A percentile compares a stretch with the other conserved stretches of the same genome.
Evolutionary conservation across 2,888 invertebrate species (phyloP).

Genomic region (Synergus itoensis): DNA sequence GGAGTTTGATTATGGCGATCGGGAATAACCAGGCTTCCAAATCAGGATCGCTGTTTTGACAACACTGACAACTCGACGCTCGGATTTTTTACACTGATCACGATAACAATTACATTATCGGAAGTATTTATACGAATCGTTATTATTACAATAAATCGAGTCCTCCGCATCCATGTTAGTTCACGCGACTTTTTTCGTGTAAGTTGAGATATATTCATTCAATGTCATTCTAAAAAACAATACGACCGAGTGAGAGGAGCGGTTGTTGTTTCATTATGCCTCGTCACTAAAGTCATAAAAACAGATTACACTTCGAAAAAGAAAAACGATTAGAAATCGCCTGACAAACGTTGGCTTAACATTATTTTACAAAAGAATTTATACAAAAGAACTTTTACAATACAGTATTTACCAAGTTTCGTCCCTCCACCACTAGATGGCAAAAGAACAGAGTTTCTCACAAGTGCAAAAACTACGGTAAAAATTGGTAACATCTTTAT

Average conservation of each 20-base stretch:
- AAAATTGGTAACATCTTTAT: not conserved
- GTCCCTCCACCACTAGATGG: not conserved
- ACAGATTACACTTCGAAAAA: slow-evolving; percentile 16
- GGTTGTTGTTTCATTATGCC: not conserved
- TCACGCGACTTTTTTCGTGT: no score
- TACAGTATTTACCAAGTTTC: not conserved
- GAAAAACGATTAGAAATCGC: not conserved
- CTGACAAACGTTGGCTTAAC: not conserved
- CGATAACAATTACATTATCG: slow-evolving; percentile 28
- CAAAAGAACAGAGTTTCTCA: not conserved
- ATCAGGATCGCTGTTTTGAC: slow-evolving; percentile 37
- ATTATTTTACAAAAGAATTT: slow-evolving; percentile 14
- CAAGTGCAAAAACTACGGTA: slow-evolving; percentile 21
- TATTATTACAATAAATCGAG: slow-evolving; percentile 24
- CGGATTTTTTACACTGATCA: slow-evolving; percentile 27
- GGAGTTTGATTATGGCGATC: slow-evolving; percentile 40
- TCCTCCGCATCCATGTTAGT: no score
- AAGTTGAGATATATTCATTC: not conserved
- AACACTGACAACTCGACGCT: slow-evolving; percentile 24
- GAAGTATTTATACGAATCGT: slow-evolving; percentile 13
- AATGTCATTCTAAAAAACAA: not conserved
- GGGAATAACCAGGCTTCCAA: slow-evolving; percentile 35
- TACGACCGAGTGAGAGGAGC: slow-evolving; percentile 9
- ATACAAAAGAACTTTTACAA: not conserved
- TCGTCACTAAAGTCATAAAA: not conserved